Conservation (phyloP, 2,113 vertebrate genomes). For the Zosterops pallidus region DNA sequence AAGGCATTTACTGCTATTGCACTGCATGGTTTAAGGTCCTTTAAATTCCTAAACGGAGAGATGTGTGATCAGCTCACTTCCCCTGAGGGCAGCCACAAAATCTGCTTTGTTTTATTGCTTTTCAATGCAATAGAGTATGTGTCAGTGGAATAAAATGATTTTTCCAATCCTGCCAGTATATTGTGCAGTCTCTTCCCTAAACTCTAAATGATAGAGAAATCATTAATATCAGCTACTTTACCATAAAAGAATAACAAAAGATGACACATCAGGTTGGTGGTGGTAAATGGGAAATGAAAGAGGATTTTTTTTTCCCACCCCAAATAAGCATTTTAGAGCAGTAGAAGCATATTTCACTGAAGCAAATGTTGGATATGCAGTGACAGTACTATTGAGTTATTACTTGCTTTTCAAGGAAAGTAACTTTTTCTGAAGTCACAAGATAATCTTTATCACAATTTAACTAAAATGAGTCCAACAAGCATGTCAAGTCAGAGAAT, state of each 20-base stretch:
- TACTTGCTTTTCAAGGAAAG: not conserved
- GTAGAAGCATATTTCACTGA: not conserved
- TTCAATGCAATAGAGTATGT: constrained; percentile 21
- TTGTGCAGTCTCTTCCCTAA: not conserved
- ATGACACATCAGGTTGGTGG: not conserved
- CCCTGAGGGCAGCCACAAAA: constrained; percentile 14
- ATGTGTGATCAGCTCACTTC: constrained; percentile 1
- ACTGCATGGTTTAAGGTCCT: not conserved
- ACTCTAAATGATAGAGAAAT: constrained; percentile 34
- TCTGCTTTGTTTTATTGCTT: constrained; percentile 41
- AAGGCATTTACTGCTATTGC: not conserved
- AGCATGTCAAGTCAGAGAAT: not conserved
- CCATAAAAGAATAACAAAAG: not conserved
- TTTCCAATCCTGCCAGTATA: constrained; percentile 40
- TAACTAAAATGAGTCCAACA: not conserved
- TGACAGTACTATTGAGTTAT: not conserved
- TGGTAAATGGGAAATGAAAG: not conserved
- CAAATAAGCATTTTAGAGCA: not conserved
- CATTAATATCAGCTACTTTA: not conserved
- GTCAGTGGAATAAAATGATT: constrained; percentile 40
- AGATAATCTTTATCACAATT: not conserved
- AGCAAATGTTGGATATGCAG: not conserved
- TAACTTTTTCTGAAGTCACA: not conserved
- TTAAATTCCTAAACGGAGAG: constrained; percentile 1
- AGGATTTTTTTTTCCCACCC: fast-evolving